These are phyloP conservation scores for Pogonus chalceus DNA, from an alignment of 1,140 invertebrate species.

Conservation along the genomic window DNA sequence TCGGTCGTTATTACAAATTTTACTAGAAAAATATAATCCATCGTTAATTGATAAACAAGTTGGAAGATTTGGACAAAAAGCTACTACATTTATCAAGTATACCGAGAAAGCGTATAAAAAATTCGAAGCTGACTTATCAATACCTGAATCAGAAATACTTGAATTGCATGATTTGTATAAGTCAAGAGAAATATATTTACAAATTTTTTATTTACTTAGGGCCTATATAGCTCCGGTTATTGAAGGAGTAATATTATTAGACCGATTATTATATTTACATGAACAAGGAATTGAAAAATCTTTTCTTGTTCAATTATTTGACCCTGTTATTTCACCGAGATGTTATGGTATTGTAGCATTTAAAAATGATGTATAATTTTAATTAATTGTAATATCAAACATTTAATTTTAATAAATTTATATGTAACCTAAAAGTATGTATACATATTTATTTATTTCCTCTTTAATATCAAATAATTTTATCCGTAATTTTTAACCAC, in stretches of 20 bases:
- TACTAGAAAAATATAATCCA: slow-evolving; percentile 36
- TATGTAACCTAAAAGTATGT: no score
- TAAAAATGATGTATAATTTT: slow-evolving; percentile 22
- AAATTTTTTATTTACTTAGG: slow-evolving; percentile 72
- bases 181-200: slow-evolving; percentile 49
- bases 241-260: slow-evolving; percentile 74
- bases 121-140: slow-evolving; percentile 35
- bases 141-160: slow-evolving; percentile 33
- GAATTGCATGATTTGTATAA: slow-evolving; percentile 38
- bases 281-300: slow-evolving; percentile 53
- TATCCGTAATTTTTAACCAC: no score
- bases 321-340: slow-evolving; percentile 64
- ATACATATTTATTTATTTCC: no score
- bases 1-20: slow-evolving; percentile 60
- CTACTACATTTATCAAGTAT: slow-evolving; percentile 52
- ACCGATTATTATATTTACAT: slow-evolving; percentile 69
- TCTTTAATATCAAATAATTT: no score
- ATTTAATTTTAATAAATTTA: background rate
- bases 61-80: slow-evolving; percentile 43
- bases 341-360: slow-evolving; percentile 60
- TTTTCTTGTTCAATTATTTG: slow-evolving; percentile 62
- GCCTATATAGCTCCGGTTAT: slow-evolving; percentile 71
- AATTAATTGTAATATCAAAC: background rate
- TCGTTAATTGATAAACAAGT: slow-evolving; percentile 37
- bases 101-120: slow-evolving; percentile 49